Base-by-base conservation (phyloP, 2,113 vertebrate genomes). In the Ramphastos sulfuratus region DNA sequence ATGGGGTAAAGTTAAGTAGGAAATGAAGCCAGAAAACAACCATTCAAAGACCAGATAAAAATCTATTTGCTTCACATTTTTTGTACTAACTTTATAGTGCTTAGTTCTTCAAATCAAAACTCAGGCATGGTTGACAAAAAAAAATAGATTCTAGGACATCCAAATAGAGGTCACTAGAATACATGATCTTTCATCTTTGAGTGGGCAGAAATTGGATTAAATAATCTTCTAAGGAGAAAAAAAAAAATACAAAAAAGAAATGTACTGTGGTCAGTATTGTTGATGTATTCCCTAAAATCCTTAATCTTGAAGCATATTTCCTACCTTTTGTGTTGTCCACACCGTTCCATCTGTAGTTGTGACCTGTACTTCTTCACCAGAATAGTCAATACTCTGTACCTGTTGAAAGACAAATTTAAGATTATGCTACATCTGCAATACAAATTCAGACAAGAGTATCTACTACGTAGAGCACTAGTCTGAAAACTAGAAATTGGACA, bases 281-380 rank as follows among this genome's bases (percentile, higher is more conserved):
- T 59, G 42, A 19, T 67, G 13, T 11, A 3, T 56, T 66, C 39
- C 52, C 54, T 69, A 61, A 65, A 85, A 31, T 42, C 12, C 31
- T 59, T 31, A 19, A 30, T 90, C 46, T n/a, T 76, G 52, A 61
- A 54, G 37, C 28, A 12, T 16, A 46, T 2, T 16, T 4, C 28
- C 55, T 95, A 99, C 99, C 98, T 99, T 99, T 65, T 99, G 98
- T 48, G 98, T 98, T 31, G 97, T 98, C 97, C 97, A 98, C 50
- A 97, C 97, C 4, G 98, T 95, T 35, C 99, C 98, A 12, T 97
- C 98, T 37, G 97, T 95, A 52, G 98, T 98, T 69, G 97, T 98
- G 50, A 99, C 97, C 69, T 97, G 98, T 50, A 99, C 98, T 56
- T 97, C 93, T 71, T 99, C 98, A 65, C 98, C 99, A 82, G 98